These are phyloP conservation scores for Pseudomugil gertrudae DNA, from an alignment of 2,797 vertebrate species.

Conservation along the genomic window DNA sequence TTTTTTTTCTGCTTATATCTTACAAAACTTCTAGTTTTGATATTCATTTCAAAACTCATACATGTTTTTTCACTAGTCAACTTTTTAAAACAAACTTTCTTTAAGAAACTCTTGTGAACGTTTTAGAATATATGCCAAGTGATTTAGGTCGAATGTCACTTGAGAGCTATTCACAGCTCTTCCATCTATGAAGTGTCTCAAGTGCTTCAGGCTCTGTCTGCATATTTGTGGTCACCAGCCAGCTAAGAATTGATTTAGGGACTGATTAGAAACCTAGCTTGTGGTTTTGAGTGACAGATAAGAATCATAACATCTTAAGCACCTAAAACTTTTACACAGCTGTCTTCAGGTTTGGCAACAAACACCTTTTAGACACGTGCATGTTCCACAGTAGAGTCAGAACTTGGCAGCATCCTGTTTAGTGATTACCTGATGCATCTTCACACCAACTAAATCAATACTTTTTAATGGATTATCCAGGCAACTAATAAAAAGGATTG, in stretches of 20 bases:
- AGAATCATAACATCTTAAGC: slow-evolving; percentile 5
- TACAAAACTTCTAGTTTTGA: background rate
- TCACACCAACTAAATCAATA: slow-evolving; percentile 58
- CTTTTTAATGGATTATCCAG: slow-evolving; percentile 58
- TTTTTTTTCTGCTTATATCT: background rate
- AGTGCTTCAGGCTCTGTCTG: background rate
- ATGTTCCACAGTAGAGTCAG: slow-evolving; percentile 45
- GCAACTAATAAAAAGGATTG: slow-evolving; percentile 61
- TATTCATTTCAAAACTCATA: background rate
- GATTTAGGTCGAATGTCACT: background rate
- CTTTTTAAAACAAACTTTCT: background rate
- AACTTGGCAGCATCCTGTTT: slow-evolving; percentile 56
- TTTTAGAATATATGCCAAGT: background rate
- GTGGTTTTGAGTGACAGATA: background rate
- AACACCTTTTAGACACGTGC: slow-evolving; percentile 47
- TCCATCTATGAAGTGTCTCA: background rate
- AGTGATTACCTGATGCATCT: slow-evolving; percentile 64
- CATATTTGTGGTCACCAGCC: background rate
- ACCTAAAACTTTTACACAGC: background rate
- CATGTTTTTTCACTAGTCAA: background rate
- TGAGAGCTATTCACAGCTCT: background rate
- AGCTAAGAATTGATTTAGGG: slow-evolving; percentile 1
- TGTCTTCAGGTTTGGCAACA: slow-evolving; percentile 42
- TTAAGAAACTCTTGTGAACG: background rate
- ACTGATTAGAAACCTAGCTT: background rate